Evolutionary conservation across 2,888 invertebrate species (phyloP), one percentile per base, ranked within the genome.

Genomic region (Cerceris rybyensis): DNA sequence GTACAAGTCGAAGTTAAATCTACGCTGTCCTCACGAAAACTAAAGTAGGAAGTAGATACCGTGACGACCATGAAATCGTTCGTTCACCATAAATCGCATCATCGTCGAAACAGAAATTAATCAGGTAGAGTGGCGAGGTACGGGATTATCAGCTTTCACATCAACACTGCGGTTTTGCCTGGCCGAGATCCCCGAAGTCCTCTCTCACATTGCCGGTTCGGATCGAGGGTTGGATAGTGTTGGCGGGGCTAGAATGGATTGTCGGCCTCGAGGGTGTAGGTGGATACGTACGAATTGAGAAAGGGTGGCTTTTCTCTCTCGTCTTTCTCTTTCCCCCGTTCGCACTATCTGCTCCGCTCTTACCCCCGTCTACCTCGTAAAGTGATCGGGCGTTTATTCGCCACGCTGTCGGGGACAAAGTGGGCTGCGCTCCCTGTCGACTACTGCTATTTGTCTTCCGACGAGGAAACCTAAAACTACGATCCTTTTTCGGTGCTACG

Each of bases 321-420:
- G 52, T 61, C 49, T 68, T 68, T 77, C 69, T 77, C 69, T 74
- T 68, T 65, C 69, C 76, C 76, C 74, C 72, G 74, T 71, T 76
- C 74, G 69, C 81, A 43, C 78, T 72, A 76, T 81, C 79, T 66
- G 77, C 77, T 78, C 64, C 57, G 50, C 81, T 83, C 83, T 81
- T 77, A 75, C 73, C 80, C 78, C 82, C 77, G 78, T 80, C 84
- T 71, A 78, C 71, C 81, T 85, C 81, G 85, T 83, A 89, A 89
- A 89, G 87, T 82, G 88, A 88, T 88, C 86, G 87, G 85, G 86
- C 88, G 87, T 86, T 90, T 90, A 89, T 88, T 88, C 86, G 84
- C 83, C 83, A 66, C 82, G 79, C 81, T 83, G 82, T 82, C 82
- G 82, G 82, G 88, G 86, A 90, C 88, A 90, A 90, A 90, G 89